These are phyloP conservation scores for Enteromius radiatus DNA, from an alignment of 2,797 vertebrate genomes.

Conservation along the genomic window DNA sequence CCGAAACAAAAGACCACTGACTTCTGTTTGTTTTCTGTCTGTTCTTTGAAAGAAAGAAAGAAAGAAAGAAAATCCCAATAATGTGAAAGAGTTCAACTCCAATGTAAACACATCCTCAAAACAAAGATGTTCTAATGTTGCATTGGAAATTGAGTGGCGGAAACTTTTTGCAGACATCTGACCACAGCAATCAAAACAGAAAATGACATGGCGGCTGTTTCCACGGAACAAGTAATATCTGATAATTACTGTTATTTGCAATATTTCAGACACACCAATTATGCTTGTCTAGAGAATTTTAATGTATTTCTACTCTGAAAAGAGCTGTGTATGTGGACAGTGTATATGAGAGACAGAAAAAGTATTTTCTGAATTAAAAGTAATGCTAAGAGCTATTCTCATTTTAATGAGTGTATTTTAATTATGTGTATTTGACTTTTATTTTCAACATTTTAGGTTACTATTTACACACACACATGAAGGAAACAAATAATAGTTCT, in stretches of 20 bases:
- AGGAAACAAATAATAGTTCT: not conserved
- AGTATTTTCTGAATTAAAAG: constrained; percentile 25
- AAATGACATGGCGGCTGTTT: constrained; percentile 77
- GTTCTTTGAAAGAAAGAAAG: constrained; percentile 35
- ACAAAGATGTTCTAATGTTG: constrained; percentile 75
- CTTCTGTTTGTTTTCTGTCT: constrained; percentile 32
- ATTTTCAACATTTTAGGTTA: not conserved
- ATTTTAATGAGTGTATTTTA: not conserved
- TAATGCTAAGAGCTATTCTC: constrained; percentile 34
- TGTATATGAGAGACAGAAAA: not conserved
- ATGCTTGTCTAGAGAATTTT: constrained; percentile 73
- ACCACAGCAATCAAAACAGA: constrained; percentile 71
- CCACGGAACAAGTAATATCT: constrained; percentile 79
- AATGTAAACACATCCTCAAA: constrained; percentile 62
- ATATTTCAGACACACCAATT: constrained; percentile 76
- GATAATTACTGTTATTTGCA: constrained; percentile 83
- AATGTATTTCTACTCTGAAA: constrained; percentile 57
- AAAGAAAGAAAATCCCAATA: constrained; percentile 56
- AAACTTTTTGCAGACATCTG: constrained; percentile 73
- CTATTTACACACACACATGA: not conserved
- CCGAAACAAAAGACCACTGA: constrained; percentile 66
- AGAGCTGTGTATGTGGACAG: constrained; percentile 44
- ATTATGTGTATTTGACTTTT: not conserved
- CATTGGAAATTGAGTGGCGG: constrained; percentile 67
- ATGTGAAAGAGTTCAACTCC: constrained; percentile 64